Conservation (phyloP, 1,140 invertebrate genomes). For the Harpegnathos saltator region DNA sequence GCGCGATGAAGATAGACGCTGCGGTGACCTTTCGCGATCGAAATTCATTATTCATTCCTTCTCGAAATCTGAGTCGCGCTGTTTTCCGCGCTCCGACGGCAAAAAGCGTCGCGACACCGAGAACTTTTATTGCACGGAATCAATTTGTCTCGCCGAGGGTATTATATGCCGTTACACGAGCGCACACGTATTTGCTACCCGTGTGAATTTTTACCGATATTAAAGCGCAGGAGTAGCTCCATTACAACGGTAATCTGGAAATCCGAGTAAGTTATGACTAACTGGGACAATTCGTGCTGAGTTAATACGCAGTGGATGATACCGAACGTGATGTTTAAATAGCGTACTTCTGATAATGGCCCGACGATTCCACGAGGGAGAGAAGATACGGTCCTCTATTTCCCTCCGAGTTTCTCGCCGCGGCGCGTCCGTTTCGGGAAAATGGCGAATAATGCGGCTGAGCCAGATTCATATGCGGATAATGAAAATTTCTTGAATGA, state of each 20-base stretch:
- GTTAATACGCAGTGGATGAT: conserved; percentile 21
- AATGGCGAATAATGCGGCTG: conserved; percentile 57
- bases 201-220: conserved; percentile 11
- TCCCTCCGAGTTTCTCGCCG: conserved; percentile 41
- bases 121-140: not conserved
- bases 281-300: conserved; percentile 44
- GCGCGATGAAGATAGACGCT: too few species aligned
- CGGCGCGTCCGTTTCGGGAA: conserved; percentile 55
- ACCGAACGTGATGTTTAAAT: conserved; percentile 47
- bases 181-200: not conserved
- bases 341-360: conserved; percentile 52
- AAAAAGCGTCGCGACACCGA: not conserved
- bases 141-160: not conserved
- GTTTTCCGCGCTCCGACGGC: not conserved
- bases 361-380: conserved; percentile 28
- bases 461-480: conserved; percentile 56
- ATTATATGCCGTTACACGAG: not conserved
- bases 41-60: not conserved
- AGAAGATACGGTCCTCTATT: conserved; percentile 47
- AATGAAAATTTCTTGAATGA: conserved; percentile 61
- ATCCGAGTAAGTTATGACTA: conserved; percentile 38
- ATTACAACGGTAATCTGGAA: not conserved
- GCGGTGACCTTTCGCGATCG: not conserved
- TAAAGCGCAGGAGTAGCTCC: not conserved
- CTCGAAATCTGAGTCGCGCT: not conserved